A percentile compares a stretch with the other conserved stretches of the same genome.
Evolutionary conservation across 2,888 invertebrate genomes (phyloP).

Genomic region (Steinernema scapterisci): DNA sequence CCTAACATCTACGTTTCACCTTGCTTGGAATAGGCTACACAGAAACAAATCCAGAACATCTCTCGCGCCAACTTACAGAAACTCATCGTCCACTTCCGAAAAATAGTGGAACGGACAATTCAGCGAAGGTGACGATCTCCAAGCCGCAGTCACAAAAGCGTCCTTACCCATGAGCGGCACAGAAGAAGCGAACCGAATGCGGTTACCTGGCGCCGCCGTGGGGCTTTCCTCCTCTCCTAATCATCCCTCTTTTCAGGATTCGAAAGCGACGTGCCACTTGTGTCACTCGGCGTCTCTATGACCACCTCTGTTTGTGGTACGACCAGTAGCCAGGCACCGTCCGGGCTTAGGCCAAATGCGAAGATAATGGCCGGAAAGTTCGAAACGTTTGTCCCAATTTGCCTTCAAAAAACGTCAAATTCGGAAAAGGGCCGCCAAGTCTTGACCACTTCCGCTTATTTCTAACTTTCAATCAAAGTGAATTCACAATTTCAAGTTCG

Average conservation of each 20-base stretch:
- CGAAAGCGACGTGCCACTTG: background rate
- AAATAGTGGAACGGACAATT: background rate
- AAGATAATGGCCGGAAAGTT: slow-evolving; percentile 5
- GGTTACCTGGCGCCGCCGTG: background rate
- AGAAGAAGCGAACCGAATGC: background rate
- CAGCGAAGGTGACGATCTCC: background rate
- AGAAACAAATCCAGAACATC: too few species aligned
- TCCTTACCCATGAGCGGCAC: background rate
- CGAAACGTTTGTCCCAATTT: background rate
- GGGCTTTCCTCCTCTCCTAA: background rate
- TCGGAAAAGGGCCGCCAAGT: too few species aligned
- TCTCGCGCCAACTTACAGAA: too few species aligned
- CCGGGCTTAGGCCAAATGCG: background rate
- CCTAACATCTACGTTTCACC: too few species aligned
- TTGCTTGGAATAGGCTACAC: too few species aligned
- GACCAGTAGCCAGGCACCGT: slow-evolving; percentile 3
- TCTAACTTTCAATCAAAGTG: too few species aligned
- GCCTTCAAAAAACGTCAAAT: too few species aligned
- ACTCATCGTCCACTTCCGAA: background rate
- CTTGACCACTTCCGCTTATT: too few species aligned
- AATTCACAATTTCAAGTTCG: too few species aligned
- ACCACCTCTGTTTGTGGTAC: slow-evolving; percentile 13
- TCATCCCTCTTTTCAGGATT: slow-evolving; percentile 12
- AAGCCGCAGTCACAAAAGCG: background rate
- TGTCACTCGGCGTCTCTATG: slow-evolving; percentile 26